phyloP scores from a whole-genome alignment of 2,797 vertebrate genomes.

The Galago senegalensis region DNA sequence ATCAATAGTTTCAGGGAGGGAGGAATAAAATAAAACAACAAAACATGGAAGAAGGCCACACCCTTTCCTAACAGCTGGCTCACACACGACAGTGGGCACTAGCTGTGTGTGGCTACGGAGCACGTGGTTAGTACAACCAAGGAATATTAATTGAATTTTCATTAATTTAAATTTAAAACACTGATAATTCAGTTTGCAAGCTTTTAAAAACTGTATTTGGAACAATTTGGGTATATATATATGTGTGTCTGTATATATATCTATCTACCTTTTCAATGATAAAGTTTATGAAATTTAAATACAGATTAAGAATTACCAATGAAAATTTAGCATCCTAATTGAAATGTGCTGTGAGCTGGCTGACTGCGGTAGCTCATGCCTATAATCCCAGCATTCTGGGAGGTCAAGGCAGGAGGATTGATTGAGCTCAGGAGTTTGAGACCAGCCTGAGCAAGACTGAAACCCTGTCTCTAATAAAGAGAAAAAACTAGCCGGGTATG shows the following conservation, averaged over 20 bases:
- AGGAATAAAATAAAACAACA: not conserved
- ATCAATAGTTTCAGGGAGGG: not conserved
- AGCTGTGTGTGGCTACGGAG: not conserved
- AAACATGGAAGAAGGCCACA: not conserved
- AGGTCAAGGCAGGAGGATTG: too few species aligned
- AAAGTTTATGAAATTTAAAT: constrained; percentile 45
- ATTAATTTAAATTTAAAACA: not conserved
- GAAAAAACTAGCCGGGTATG: too few species aligned
- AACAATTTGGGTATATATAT: not conserved
- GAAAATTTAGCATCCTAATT: not conserved
- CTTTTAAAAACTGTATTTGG: not conserved
- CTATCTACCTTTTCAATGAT: not conserved
- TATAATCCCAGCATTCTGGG: too few species aligned
- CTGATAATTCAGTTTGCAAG: not conserved
- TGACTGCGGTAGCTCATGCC: too few species aligned
- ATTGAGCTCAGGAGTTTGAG: too few species aligned
- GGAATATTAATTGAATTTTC: not conserved
- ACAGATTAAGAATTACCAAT: not conserved
- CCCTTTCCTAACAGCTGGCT: not conserved
- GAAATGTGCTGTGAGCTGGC: not conserved
- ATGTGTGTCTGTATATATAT: too few species aligned
- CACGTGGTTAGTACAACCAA: not conserved
- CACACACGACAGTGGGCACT: too few species aligned
- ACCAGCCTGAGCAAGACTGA: too few species aligned
- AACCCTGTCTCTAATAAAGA: too few species aligned